Conservation (phyloP, 2,888 invertebrate species). For the Pollenia griseotomentosa region DNA sequence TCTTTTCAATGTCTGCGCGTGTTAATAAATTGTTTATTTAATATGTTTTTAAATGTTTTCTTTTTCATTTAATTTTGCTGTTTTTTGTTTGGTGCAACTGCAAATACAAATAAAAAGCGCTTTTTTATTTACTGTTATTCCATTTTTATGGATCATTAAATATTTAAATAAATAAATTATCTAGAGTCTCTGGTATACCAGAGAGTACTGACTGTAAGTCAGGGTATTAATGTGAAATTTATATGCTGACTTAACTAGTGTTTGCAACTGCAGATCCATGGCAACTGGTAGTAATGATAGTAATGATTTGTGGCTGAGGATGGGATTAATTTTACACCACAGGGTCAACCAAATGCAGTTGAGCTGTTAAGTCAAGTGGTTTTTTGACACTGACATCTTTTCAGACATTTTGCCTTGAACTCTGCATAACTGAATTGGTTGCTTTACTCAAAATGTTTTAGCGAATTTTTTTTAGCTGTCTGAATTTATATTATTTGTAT, state of each 20-base stretch:
- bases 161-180: conserved; percentile 51
- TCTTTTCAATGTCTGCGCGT: conserved; percentile 48
- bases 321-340: too few species aligned
- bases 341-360: too few species aligned
- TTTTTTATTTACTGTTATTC: conserved; percentile 44
- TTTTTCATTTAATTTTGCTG: background rate
- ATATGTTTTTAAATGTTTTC: conserved; percentile 8
- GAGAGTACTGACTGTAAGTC: background rate
- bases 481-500: too few species aligned
- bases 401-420: too few species aligned
- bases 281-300: too few species aligned
- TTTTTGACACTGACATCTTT: too few species aligned
- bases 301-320: too few species aligned
- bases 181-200: background rate
- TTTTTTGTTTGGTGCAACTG: conserved; percentile 19
- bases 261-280: background rate
- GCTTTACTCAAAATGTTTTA: too few species aligned
- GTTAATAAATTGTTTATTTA: conserved; percentile 54
- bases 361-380: too few species aligned
- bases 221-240: conserved; percentile 16
- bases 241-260: background rate
- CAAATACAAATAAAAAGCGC: background rate
- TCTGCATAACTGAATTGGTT: too few species aligned
- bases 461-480: too few species aligned
- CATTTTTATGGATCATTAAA: conserved; percentile 55